phyloP scores from a whole-genome alignment of 2,888 invertebrate species.

The Myathropa florea region DNA sequence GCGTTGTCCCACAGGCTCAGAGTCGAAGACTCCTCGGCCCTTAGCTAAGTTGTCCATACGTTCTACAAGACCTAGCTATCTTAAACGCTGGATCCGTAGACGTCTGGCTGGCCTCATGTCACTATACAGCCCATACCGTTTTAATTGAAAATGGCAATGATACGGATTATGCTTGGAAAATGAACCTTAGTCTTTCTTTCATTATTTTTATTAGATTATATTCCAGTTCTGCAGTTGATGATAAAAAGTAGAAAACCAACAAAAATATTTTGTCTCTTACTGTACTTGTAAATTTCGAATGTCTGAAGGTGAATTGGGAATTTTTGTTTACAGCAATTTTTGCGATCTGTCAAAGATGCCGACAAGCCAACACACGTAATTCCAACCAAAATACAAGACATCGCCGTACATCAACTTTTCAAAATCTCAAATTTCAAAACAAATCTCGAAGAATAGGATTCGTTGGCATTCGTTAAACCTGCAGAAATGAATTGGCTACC shows the following conservation, averaged over 20 bases:
- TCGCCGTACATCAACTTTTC: not conserved
- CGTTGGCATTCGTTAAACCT: not conserved
- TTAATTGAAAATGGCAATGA: too few relatives aligned
- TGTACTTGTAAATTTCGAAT: slow-evolving; percentile 30
- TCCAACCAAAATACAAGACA: slow-evolving; percentile 7
- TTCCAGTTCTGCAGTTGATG: not conserved
- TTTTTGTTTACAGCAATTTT: slow-evolving; percentile 49
- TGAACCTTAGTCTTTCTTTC: too few relatives aligned
- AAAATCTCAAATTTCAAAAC: not conserved
- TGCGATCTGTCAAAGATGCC: slow-evolving; percentile 48
- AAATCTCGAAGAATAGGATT: not conserved
- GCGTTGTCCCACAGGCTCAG: too few relatives aligned
- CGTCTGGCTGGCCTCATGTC: too few relatives aligned
- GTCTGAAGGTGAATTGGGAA: not conserved
- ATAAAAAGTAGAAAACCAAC: not conserved
- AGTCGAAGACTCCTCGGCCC: too few relatives aligned
- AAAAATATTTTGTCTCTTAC: not conserved
- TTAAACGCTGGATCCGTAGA: too few relatives aligned
- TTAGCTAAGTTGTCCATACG: too few relatives aligned
- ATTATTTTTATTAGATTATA: too few relatives aligned
- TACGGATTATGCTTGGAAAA: too few relatives aligned
- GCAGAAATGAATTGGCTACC: slow-evolving; percentile 39
- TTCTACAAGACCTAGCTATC: too few relatives aligned
- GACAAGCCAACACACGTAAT: slow-evolving; percentile 60
- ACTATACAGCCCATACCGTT: too few relatives aligned